Evolutionary conservation across 2,113 vertebrate species (phyloP).

Genomic region (Mormoops blainvillei): DNA sequence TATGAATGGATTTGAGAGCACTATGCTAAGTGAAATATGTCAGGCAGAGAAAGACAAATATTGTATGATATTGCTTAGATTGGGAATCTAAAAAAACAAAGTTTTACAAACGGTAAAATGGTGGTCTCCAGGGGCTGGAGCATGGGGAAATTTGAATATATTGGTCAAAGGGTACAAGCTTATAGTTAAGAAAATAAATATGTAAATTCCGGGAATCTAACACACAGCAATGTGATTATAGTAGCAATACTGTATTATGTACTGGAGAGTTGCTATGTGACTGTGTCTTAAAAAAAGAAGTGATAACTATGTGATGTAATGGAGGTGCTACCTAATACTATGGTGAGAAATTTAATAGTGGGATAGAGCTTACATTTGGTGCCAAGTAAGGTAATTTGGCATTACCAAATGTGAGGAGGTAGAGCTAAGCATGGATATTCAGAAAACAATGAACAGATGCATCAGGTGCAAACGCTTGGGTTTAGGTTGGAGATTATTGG

Average conservation of each 20-base stretch:
- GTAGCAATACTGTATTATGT: neutral
- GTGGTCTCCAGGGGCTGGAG: neutral
- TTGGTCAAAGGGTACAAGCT: neutral
- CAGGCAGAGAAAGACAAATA: neutral
- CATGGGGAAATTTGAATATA: neutral
- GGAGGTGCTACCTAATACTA: neutral
- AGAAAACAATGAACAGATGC: neutral
- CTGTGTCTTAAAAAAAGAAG: neutral
- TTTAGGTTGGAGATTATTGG: neutral
- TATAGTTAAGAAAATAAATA: neutral
- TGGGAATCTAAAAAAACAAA: neutral
- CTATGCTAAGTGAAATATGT: neutral
- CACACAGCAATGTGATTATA: neutral
- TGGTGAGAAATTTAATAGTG: neutral
- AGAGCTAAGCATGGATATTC: neutral
- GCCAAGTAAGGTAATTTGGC: neutral
- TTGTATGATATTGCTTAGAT: neutral
- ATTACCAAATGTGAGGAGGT: neutral
- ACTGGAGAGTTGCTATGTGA: neutral
- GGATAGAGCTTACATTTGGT: neutral
- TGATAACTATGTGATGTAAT: neutral
- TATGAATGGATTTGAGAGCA: neutral
- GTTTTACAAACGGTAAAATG: neutral
- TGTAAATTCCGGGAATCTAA: neutral
- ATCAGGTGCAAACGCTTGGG: neutral